A percentile compares a stretch with the other conserved stretches of the same genome.
Evolutionary conservation across 64 coral and sea anemone genomes (phyloP).

Genomic region (Stylophora pistillata): DNA sequence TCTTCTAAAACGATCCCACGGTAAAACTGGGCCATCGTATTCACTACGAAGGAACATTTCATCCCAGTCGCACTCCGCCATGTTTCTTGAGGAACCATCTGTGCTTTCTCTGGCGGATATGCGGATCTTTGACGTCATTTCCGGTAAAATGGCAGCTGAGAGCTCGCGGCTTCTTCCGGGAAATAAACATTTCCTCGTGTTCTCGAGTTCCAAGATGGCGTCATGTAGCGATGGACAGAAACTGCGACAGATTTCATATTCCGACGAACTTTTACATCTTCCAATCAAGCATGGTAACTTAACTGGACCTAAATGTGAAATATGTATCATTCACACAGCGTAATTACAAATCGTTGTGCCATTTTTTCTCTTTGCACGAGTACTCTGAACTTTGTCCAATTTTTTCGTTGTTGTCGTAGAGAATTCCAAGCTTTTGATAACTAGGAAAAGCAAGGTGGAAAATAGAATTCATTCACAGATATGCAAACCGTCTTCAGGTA

Average conservation of each 20-base stretch:
- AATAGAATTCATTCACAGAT: slow-evolving; percentile 49
- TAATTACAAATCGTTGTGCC: neutral
- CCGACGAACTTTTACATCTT: slow-evolving; percentile 17
- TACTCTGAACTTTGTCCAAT: neutral
- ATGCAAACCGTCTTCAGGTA: slow-evolving; percentile 74
- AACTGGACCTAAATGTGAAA: neutral
- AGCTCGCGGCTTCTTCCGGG: neutral
- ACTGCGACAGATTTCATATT: neutral
- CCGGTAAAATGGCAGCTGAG: neutral
- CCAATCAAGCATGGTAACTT: slow-evolving; percentile 11
- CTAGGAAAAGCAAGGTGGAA: slow-evolving; percentile 20
- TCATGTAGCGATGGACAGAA: slow-evolving; percentile 29
- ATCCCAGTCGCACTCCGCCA: slow-evolving; percentile 74
- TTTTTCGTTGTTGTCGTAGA: slow-evolving; percentile 33
- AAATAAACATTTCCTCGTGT: slow-evolving; percentile 19
- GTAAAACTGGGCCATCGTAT: slow-evolving; percentile 69
- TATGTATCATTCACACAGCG: neutral
- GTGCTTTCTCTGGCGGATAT: neutral
- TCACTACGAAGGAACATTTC: slow-evolving; percentile 59
- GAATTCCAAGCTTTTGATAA: slow-evolving; percentile 66
- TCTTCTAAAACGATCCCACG: slow-evolving; percentile 98
- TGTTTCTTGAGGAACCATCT: slow-evolving; percentile 51
- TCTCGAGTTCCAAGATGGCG: slow-evolving; percentile 23
- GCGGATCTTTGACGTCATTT: slow-evolving; percentile 4
- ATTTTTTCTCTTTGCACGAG: neutral